Conservation (phyloP, 1,140 invertebrate species). For the Agrypnia vestita region DNA sequence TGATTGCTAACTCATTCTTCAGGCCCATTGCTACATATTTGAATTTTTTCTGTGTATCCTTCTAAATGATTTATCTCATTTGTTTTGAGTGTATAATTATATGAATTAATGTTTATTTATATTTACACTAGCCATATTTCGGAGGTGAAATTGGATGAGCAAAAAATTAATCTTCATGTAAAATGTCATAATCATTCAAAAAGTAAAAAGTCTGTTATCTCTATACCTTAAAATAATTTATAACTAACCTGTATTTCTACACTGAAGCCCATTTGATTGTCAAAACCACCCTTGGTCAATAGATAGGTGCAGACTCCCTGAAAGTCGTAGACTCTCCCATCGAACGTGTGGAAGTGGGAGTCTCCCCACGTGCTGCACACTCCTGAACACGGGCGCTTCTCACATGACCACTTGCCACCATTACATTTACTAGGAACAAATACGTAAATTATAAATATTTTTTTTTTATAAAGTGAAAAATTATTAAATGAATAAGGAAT, state of each 20-base stretch:
- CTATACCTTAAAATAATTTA: neutral
- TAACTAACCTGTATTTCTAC: slow-evolving; percentile 79
- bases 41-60: no score
- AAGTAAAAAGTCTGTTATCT: slow-evolving; percentile 49
- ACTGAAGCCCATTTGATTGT: slow-evolving; percentile 78
- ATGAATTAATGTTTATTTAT: no score
- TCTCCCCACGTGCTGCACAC: slow-evolving; percentile 89
- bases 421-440: slow-evolving; percentile 75
- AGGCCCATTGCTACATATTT: no score
- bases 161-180: neutral
- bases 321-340: slow-evolving; percentile 88
- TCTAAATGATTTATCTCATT: no score
- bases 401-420: slow-evolving; percentile 81
- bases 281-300: slow-evolving; percentile 80
- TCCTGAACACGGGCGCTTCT: slow-evolving; percentile 76
- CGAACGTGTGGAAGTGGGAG: slow-evolving; percentile 91
- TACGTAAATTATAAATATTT: no score
- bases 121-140: no score
- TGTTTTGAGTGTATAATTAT: no score
- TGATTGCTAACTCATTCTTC: no score
- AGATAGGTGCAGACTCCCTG: slow-evolving; percentile 92
- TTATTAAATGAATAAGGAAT: no score
- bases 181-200: neutral
- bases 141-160: neutral
- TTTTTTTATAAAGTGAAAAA: no score